phyloP scores from a whole-genome alignment of 2,797 vertebrate species.

The Sebastes oblongus region DNA sequence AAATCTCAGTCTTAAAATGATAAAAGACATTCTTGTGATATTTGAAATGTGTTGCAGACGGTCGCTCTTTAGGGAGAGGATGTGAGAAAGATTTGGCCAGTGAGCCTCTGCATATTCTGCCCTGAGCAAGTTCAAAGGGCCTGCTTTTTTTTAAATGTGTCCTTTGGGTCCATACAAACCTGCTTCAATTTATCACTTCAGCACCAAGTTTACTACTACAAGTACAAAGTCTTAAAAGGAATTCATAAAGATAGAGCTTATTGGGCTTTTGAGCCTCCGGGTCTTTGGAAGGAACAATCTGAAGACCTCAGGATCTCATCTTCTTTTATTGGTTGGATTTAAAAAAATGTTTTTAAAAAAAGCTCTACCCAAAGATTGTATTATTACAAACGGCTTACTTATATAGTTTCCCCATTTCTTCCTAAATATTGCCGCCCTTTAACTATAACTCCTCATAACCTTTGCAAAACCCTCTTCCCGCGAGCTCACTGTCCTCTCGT shows the following conservation, averaged over 20 bases:
- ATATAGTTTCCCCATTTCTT: neutral
- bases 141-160: neutral
- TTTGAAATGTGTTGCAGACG: neutral
- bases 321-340: neutral
- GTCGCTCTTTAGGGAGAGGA: conserved; percentile 19
- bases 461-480: conserved; percentile 2
- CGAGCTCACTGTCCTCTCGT: conserved; percentile 41
- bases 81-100: conserved; percentile 6
- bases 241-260: neutral
- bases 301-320: neutral
- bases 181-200: neutral
- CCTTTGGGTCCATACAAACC: neutral
- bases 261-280: neutral
- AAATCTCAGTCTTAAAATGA: neutral
- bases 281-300: neutral
- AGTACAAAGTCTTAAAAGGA: neutral
- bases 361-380: neutral
- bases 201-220: neutral
- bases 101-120: neutral
- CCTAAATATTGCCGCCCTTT: conserved; percentile 12
- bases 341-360: neutral
- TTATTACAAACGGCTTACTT: neutral
- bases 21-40: neutral
- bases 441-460: conserved; percentile 8
- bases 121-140: neutral